phyloP scores from a whole-genome alignment of 2,113 vertebrate genomes.

The Paraplagusia blochii region DNA sequence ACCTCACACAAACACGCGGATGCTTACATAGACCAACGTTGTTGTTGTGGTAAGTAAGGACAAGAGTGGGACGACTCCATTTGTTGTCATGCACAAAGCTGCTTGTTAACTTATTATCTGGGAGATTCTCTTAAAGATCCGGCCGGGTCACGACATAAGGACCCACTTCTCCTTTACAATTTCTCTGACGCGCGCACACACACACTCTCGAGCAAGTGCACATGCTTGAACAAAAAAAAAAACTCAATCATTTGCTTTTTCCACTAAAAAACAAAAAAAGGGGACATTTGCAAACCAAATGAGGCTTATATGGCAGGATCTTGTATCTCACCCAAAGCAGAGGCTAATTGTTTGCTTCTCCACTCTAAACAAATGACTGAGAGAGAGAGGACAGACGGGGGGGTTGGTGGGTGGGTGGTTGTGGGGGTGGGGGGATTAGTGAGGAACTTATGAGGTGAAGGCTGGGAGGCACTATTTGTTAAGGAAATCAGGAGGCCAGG shows the following conservation, averaged over 20 bases:
- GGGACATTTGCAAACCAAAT: conserved; percentile 75
- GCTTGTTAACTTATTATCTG: conserved; percentile 76
- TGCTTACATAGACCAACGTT: conserved; percentile 32
- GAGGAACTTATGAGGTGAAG: conserved; percentile 37
- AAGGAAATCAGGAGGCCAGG: conserved; percentile 65
- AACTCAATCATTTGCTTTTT: conserved; percentile 68
- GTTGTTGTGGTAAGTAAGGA: conserved; percentile 58
- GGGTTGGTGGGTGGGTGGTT: no score
- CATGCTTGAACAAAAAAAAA: conserved; percentile 55
- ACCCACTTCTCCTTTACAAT: conserved; percentile 59
- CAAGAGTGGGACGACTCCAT: conserved; percentile 68
- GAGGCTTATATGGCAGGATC: conserved; percentile 64
- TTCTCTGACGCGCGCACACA: conserved; percentile 6
- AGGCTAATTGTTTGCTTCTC: conserved; percentile 67
- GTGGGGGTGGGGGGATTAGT: no score
- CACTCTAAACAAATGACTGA: conserved; percentile 69
- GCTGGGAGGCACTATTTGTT: conserved; percentile 60
- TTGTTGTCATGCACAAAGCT: conserved; percentile 70
- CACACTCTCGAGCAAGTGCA: background rate
- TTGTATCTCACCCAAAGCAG: conserved; percentile 68
- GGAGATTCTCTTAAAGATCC: conserved; percentile 69
- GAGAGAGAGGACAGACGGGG: conserved; percentile 11
- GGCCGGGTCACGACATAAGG: conserved; percentile 66
- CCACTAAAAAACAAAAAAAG: conserved; percentile 68
- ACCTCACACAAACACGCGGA: conserved; percentile 35